Conservation (phyloP, 2,797 vertebrate genomes). For the Microctenopoma lineatum region DNA sequence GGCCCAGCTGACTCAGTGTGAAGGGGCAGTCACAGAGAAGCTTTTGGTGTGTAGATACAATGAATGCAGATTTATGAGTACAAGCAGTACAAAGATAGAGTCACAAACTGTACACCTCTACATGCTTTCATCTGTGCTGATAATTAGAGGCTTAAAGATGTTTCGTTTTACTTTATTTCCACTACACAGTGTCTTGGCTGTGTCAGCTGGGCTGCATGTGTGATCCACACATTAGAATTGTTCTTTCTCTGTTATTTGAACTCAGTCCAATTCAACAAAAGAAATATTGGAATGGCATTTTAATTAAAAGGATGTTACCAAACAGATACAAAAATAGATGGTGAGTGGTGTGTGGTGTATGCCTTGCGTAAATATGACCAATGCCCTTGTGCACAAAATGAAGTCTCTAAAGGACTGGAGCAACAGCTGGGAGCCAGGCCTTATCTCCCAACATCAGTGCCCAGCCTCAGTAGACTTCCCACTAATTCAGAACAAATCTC, state of each 20-base stretch:
- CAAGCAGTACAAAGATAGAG: slow-evolving; percentile 9
- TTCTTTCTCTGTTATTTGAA: slow-evolving; percentile 14
- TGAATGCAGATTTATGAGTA: background rate
- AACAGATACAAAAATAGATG: slow-evolving; percentile 1
- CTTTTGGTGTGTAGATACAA: slow-evolving; percentile 2
- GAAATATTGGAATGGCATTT: slow-evolving; percentile 4
- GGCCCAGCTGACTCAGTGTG: slow-evolving; percentile 34
- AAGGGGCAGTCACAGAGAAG: slow-evolving; percentile 21
- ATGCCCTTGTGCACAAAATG: background rate
- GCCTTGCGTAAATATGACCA: background rate
- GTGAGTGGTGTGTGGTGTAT: background rate
- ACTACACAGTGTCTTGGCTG: background rate
- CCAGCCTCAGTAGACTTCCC: background rate
- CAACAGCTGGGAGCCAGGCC: background rate
- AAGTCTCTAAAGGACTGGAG: background rate
- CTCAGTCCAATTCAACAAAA: background rate
- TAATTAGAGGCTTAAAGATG: slow-evolving; percentile 8
- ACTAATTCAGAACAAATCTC: background rate
- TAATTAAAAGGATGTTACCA: slow-evolving; percentile 10
- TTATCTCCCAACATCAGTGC: background rate
- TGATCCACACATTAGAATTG: slow-evolving; percentile 10
- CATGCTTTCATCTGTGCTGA: slow-evolving; percentile 5
- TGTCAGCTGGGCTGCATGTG: slow-evolving; percentile 51
- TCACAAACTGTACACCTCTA: slow-evolving; percentile 1
- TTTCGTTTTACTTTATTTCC: background rate